Percentiles rank a stretch among this genome's conserved stretches.
These are phyloP conservation scores for Aeoliscus strigatus DNA, from an alignment of 2,797 vertebrate species.

Conservation along the genomic window DNA sequence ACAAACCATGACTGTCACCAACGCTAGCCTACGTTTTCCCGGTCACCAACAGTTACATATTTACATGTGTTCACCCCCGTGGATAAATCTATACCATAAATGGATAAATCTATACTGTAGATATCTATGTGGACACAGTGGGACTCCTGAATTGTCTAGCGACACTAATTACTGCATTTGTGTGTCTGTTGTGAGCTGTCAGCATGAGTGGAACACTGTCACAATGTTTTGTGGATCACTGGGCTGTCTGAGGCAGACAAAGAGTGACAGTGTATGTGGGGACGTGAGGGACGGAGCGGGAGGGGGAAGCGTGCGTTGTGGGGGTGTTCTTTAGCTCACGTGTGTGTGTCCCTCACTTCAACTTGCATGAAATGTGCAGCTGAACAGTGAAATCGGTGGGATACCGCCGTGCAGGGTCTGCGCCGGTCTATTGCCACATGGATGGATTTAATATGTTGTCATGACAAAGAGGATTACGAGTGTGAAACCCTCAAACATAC, in stretches of 20 bases:
- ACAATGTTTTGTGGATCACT: constrained; percentile 54
- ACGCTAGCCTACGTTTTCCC: no score
- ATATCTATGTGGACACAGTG: constrained; percentile 13
- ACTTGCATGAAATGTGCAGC: constrained; percentile 5
- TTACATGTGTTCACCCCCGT: no score
- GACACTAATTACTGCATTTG: constrained; percentile 17
- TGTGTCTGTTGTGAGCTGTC: constrained; percentile 22
- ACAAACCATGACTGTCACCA: no score
- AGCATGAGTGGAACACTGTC: constrained; percentile 37
- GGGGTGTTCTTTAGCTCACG: no score
- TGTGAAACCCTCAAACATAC: neutral
- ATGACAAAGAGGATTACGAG: constrained; percentile 3
- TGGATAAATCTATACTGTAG: neutral
- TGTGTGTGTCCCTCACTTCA: constrained; percentile 31
- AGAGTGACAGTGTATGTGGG: constrained; percentile 30
- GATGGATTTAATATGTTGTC: neutral
- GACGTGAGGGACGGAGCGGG: constrained; percentile 19
- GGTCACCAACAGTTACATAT: no score
- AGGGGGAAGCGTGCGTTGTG: constrained; percentile 34
- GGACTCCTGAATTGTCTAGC: constrained; percentile 15
- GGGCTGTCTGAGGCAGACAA: constrained; percentile 39
- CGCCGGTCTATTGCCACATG: neutral
- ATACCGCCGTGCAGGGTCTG: neutral
- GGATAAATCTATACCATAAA: no score
- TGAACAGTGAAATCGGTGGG: neutral